phyloP scores from a whole-genome alignment of 1,140 invertebrate species.

The Drosophila repletoides region DNA sequence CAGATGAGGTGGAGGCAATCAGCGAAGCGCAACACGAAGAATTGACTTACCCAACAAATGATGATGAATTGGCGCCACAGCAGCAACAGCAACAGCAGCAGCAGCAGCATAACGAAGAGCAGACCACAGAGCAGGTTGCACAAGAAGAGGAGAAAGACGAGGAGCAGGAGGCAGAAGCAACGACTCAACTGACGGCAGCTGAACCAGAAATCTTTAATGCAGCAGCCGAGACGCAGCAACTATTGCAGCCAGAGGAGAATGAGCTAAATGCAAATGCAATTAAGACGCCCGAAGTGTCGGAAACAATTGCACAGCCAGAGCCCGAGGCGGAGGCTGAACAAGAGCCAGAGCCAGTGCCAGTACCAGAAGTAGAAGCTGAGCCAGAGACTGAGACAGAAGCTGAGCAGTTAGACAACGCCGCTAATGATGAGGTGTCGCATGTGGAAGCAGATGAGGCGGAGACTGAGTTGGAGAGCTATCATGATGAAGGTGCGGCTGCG shows the following conservation, averaged over 20 bases:
- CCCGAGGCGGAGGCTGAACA: constrained; percentile 19
- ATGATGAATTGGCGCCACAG: constrained; percentile 78
- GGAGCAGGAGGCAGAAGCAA: constrained; percentile 4
- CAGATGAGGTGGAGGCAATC: constrained; percentile 50
- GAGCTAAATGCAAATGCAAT: constrained; percentile 74
- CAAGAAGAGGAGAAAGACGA: neutral
- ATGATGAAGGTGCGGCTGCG: constrained; percentile 28
- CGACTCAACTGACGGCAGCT: constrained; percentile 19
- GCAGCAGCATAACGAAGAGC: constrained; percentile 31
- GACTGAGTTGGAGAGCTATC: constrained; percentile 18
- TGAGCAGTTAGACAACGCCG: no score
- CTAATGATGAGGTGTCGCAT: no score
- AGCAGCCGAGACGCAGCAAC: constrained; percentile 4
- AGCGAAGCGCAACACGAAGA: constrained; percentile 70
- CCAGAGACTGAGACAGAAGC: neutral
- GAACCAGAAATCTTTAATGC: constrained; percentile 33
- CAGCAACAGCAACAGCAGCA: constrained; percentile 20
- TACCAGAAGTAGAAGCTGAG: constrained; percentile 10
- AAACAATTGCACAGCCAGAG: constrained; percentile 57
- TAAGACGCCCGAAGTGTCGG: constrained; percentile 76
- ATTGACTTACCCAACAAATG: constrained; percentile 79
- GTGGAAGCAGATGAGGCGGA: constrained; percentile 28
- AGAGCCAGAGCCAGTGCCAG: constrained; percentile 4
- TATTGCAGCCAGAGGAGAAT: constrained; percentile 1
- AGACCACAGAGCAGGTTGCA: constrained; percentile 44